Base-by-base conservation (phyloP, 2,113 vertebrate species). In the Xenopus tropicalis region DNA sequence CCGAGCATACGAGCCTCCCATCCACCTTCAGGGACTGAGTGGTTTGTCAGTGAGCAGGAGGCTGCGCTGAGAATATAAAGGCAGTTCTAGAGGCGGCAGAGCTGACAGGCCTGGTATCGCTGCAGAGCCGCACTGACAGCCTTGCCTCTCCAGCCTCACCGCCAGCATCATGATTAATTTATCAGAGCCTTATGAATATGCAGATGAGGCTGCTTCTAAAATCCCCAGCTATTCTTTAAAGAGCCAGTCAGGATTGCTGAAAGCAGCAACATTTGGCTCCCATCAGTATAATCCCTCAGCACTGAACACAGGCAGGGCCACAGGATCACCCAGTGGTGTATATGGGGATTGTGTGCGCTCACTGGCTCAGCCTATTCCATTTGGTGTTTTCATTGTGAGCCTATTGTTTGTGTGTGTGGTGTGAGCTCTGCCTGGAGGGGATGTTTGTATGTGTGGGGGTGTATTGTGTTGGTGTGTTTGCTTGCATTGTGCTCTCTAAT, bases 91-190 rank as follows among this genome's bases (percentile, higher is more conserved):
- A 62, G 66, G 44, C 66, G 21, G 29, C 58, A 23, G 48, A 43
- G 61, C 43, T 68, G 66, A 62, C 24, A 44, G 69, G 17, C 57
- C 43, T 19, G 17, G 56, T 69, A 63, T 52, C 25, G 43, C 24
- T n/a, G 48, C 42, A 17, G 63, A 74, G 63, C 71, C 29, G 63
- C 54, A 42, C 67, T 24, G 77, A 70, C 78, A 73, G 78, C 82
- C 81, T 82, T 83, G 85, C 84, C 80, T 79, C 85, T 72, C 80
- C 66, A 84, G 85, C 78, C 81, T 82, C 79, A 82, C 79, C 75
- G 82, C 80, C 82, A 82, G 79, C 85, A 83, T 85, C 86, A 88
- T 88, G 86, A 88, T 86, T 88, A 88, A 88, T 88, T 88, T 85
- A 88, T 86, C 85, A 86, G 85, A 77, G 80, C 69, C 80, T 84